Evolutionary conservation across 2,797 vertebrate species (phyloP), one percentile per base, ranked within the genome.

Genomic region (Poecilia wingei): DNA sequence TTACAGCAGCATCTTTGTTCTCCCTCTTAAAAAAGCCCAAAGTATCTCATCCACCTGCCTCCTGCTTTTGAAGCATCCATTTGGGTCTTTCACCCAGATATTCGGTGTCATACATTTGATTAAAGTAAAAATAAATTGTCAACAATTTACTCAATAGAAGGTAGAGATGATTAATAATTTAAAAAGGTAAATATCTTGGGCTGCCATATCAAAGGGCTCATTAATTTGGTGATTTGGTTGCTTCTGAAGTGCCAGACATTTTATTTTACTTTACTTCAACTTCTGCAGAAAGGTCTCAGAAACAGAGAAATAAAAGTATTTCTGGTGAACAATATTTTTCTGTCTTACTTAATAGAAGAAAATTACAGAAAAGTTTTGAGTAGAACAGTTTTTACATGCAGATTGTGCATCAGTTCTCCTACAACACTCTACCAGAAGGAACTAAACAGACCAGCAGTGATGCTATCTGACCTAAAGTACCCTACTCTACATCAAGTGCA

Each of bases 1-100:
- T 22, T 12, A 43, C 9, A 41, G 39, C 39, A 69, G 66, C 66
- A 69, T 69, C 39, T 69, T 69, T 69, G 39, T 69, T 69, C 66
- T 69, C 43, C 2, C 36, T 20, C 31, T 36, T 39, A 43, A 41
- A 69, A 69, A 41, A 68, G 39, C 36, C 20, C 36, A 69, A 69
- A 14, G 22, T 69, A 4, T 25, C 39, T 69, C 20, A 13, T 69
- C 66, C 39, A 69, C 22, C 22, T n/a, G 8, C 8, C 36, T 39
- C 64, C 22, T 41, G 36, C 10, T 41, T 69, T 43, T 69, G 66
- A 69, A 69, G 25, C 9, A 69, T 43, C 4, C 4, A 43, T 13
- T 68, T 41, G 10, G 39, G 22, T 69, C 39, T 12, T 69, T 25
- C 41, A 69, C 1, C 10, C 39, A 43, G 25, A 22, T 68, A 22